Conservation (phyloP, 1,140 invertebrate species). For the Linepithema humile region DNA sequence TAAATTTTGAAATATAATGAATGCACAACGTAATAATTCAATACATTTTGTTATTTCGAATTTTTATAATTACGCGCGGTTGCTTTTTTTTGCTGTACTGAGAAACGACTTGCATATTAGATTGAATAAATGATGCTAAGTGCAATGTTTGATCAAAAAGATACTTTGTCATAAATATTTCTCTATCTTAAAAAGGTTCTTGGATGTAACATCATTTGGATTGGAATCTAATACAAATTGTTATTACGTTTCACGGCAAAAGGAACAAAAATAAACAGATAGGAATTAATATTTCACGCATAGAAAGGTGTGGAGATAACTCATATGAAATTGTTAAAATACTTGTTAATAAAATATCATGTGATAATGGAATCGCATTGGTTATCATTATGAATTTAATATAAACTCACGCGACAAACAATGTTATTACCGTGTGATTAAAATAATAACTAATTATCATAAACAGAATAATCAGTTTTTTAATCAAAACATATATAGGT, state of each 20-base stretch:
- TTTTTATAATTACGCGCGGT: background rate
- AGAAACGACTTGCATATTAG: background rate
- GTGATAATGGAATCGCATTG: conserved; percentile 19
- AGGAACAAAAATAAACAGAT: background rate
- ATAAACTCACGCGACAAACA: conserved; percentile 20
- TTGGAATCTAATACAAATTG: background rate
- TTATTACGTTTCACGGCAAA: background rate
- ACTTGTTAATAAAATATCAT: conserved; percentile 24
- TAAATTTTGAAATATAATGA: background rate
- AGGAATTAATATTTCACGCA: background rate
- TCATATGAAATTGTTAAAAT: conserved; percentile 25
- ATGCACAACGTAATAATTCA: background rate
- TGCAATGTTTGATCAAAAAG: conserved; percentile 16
- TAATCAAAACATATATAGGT: conserved; percentile 10
- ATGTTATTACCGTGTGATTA: conserved; percentile 43
- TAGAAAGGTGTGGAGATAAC: background rate
- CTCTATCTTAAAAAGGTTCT: background rate
- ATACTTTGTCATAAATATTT: conserved; percentile 10
- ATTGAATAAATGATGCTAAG: conserved; percentile 17
- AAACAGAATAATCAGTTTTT: conserved; percentile 42
- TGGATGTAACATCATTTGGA: background rate
- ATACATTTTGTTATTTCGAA: background rate
- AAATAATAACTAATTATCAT: conserved; percentile 45
- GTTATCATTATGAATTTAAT: conserved; percentile 17
- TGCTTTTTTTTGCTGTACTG: background rate